Conservation (phyloP, 2,888 invertebrate species). For the Eupithecia insigniata region DNA sequence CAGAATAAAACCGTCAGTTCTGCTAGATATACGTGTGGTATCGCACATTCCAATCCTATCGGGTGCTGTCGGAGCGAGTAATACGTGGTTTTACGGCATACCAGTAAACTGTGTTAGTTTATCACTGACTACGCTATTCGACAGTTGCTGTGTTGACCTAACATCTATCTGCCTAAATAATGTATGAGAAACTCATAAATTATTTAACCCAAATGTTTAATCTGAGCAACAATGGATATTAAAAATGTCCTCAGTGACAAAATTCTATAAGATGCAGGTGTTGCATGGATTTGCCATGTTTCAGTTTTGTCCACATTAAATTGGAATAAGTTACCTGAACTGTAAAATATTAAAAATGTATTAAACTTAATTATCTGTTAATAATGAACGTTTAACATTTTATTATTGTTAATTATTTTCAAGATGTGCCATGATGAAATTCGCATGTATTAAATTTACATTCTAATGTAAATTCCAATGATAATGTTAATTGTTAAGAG, state of each 20-base stretch:
- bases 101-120: conserved; percentile 35
- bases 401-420: conserved; percentile 4
- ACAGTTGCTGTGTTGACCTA: neutral
- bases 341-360: neutral
- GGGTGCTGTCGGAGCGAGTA: conserved; percentile 32
- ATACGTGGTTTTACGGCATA: conserved; percentile 33
- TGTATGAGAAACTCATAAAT: neutral
- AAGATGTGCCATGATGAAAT: conserved; percentile 13
- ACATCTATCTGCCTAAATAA: conserved; percentile 1
- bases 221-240: neutral
- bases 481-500: conserved; percentile 37
- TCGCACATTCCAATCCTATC: conserved; percentile 32
- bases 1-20: conserved; percentile 10
- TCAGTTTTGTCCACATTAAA: neutral
- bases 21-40: conserved; percentile 23
- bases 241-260: neutral
- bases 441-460: conserved; percentile 31
- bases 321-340: neutral
- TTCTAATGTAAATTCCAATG: conserved; percentile 41
- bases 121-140: conserved; percentile 25
- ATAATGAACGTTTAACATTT: conserved; percentile 2
- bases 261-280: neutral
- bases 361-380: neutral
- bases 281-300: neutral
- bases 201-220: neutral